phyloP scores from a whole-genome alignment of 2,888 invertebrate species.

The Tholera decimalis region DNA sequence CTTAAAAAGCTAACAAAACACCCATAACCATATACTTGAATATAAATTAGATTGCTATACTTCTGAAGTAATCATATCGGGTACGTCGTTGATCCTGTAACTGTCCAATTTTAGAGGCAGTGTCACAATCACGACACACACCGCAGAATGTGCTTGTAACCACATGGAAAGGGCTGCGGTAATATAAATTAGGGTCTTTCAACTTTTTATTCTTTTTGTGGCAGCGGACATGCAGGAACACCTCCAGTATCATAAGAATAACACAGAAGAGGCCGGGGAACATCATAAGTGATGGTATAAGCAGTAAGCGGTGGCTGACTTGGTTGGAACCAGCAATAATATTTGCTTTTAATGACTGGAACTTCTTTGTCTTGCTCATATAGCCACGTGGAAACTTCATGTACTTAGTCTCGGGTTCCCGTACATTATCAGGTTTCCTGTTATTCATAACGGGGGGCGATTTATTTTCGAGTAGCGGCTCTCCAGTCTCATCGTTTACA shows the following conservation, averaged over 20 bases:
- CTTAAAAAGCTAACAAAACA: conserved; percentile 1
- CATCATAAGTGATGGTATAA: conserved; percentile 92
- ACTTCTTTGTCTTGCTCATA: conserved; percentile 79
- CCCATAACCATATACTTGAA: conserved; percentile 40
- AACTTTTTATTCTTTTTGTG: conserved; percentile 93
- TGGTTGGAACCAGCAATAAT: conserved; percentile 83
- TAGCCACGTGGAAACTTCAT: conserved; percentile 77
- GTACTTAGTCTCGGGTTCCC: conserved; percentile 57
- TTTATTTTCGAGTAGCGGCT: conserved; percentile 71
- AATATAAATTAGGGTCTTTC: conserved; percentile 91
- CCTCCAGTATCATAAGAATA: conserved; percentile 90
- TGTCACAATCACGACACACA: conserved; percentile 92
- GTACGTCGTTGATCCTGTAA: conserved; percentile 92
- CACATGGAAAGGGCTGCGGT: conserved; percentile 93
- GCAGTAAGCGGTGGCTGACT: conserved; percentile 88
- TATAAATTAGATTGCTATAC: conserved; percentile 73
- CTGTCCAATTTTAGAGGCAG: conserved; percentile 92
- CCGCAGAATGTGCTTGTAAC: conserved; percentile 94
- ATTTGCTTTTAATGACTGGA: conserved; percentile 79
- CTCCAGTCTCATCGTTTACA: conserved; percentile 90
- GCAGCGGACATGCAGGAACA: conserved; percentile 93
- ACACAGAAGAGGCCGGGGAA: conserved; percentile 90
- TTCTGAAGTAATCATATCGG: conserved; percentile 83
- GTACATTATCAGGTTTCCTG: conserved; percentile 23
- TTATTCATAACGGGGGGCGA: conserved; percentile 40